Evolutionary conservation across 2,797 vertebrate genomes (phyloP).

Genomic region (Melanotaenia boesemani): DNA sequence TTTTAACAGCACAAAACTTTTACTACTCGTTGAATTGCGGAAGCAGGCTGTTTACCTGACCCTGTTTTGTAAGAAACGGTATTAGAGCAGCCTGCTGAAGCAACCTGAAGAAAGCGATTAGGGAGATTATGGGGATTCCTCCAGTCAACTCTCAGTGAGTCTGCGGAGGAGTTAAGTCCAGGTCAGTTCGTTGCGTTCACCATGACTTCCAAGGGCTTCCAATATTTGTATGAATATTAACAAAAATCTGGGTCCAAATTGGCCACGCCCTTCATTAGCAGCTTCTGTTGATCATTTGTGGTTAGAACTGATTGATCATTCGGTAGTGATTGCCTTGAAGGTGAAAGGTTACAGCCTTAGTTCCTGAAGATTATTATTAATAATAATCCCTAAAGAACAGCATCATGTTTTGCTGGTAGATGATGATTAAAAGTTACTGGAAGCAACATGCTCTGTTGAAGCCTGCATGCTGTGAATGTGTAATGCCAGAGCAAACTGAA

Average conservation of each 20-base stretch:
- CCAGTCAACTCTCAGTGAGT: constrained; percentile 51
- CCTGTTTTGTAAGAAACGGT: constrained; percentile 52
- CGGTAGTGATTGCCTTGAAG: background rate
- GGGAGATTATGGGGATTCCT: constrained; percentile 79
- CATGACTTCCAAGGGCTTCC: background rate
- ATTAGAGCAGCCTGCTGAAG: constrained; percentile 61
- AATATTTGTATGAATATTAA: background rate
- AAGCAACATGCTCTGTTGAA: constrained; percentile 26
- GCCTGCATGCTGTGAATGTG: constrained; percentile 8
- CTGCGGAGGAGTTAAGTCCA: constrained; percentile 59
- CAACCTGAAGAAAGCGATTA: constrained; percentile 80
- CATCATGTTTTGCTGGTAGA: constrained; percentile 2
- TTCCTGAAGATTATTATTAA: background rate
- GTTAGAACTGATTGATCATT: constrained; percentile 9
- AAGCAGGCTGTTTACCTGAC: constrained; percentile 57
- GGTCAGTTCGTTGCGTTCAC: constrained; percentile 41
- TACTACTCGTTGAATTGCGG: background rate
- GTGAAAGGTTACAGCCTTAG: constrained; percentile 9
- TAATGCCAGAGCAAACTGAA: constrained; percentile 32
- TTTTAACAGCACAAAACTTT: constrained; percentile 7
- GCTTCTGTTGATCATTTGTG: constrained; percentile 1
- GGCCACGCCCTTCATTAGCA: constrained; percentile 3
- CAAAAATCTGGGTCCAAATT: background rate
- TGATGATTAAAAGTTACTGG: constrained; percentile 21
- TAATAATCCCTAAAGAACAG: background rate